Percentiles rank a stretch among this genome's conserved stretches.
Evolutionary conservation across 1,140 invertebrate species (phyloP).

Genomic region (Elymnias hypermnestra): DNA sequence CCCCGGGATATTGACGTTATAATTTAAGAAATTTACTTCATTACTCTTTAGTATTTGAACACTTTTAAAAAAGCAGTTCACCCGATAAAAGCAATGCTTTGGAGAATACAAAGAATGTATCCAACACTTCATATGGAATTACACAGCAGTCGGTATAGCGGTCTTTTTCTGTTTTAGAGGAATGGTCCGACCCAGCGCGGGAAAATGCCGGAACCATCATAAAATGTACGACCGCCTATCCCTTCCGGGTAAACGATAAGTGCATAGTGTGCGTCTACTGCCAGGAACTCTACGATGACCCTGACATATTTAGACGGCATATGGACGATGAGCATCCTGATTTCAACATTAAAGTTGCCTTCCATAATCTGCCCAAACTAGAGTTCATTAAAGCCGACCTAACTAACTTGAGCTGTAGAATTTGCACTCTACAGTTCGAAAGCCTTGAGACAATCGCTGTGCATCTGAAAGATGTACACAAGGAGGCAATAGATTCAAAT

Average conservation of each 20-base stretch:
- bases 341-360: constrained; percentile 51
- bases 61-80: not conserved
- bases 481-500: constrained; percentile 31
- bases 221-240: constrained; percentile 53
- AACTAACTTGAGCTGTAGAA: constrained; percentile 44
- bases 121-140: constrained; percentile 3
- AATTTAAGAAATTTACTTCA: too few species aligned
- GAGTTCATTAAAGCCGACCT: constrained; percentile 61
- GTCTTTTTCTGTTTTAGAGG: constrained; percentile 63
- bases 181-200: constrained; percentile 49
- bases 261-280: constrained; percentile 66
- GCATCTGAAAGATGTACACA: constrained; percentile 39
- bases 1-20: too few species aligned
- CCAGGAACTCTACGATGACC: constrained; percentile 56
- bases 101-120: constrained; percentile 16
- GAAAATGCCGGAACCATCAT: constrained; percentile 54
- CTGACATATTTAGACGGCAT: constrained; percentile 45
- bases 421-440: constrained; percentile 30
- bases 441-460: constrained; percentile 32
- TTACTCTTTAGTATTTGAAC: too few species aligned
- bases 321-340: constrained; percentile 50
- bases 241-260: constrained; percentile 63
- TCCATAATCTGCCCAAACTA: constrained; percentile 51
- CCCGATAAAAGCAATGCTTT: not conserved
- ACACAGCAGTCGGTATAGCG: constrained; percentile 23